Evolutionary conservation across 53 echinoderm and acorn worm species (phyloP).

Genomic region (Zoroaster sp.): DNA sequence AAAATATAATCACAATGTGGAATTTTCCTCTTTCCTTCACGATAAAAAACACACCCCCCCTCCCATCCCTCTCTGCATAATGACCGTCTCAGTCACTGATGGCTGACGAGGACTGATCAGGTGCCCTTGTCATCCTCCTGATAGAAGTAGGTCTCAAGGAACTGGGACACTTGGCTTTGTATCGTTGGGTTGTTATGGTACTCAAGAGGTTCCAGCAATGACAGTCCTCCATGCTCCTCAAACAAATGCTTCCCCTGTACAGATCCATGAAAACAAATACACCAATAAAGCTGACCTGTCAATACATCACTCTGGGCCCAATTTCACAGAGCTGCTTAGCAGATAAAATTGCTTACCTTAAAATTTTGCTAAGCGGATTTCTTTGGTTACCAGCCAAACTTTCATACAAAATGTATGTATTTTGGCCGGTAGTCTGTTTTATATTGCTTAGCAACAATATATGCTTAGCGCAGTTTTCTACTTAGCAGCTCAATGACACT

Average conservation of each 20-base stretch:
- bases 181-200: slow-evolving; percentile 52
- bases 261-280: not conserved
- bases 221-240: slow-evolving; percentile 45
- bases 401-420: no score
- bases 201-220: slow-evolving; percentile 47
- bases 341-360: no score
- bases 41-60: not conserved
- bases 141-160: slow-evolving; percentile 55
- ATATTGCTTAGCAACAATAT: no score
- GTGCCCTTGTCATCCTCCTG: slow-evolving; percentile 21
- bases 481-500: no score
- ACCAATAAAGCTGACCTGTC: not conserved
- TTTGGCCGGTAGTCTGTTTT: no score
- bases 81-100: not conserved
- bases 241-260: slow-evolving; percentile 41
- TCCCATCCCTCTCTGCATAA: not conserved
- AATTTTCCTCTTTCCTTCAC: not conserved
- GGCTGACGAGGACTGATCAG: not conserved
- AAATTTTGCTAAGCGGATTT: no score
- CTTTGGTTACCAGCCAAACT: no score
- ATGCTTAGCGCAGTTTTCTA: no score
- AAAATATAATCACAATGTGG: not conserved
- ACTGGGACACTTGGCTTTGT: slow-evolving; percentile 42
- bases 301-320: no score
- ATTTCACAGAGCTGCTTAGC: no score